Evolutionary conservation across 2,797 vertebrate genomes (phyloP), one percentile per base, ranked within the genome.

Genomic region (Falco concolor): DNA sequence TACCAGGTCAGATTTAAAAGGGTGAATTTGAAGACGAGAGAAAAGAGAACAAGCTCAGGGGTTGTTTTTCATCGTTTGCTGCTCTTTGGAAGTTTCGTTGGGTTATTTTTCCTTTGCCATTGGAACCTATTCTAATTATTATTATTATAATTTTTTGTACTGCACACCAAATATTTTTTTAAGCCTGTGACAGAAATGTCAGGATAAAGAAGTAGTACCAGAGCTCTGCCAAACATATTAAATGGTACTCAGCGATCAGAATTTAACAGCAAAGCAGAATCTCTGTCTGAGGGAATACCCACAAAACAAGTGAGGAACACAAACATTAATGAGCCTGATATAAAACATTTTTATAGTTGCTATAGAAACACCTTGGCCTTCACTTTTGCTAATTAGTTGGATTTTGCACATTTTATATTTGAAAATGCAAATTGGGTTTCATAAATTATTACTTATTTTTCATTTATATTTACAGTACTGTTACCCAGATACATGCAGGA

Each of bases 351-450:
- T 98, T 98, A 98, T 98, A 95, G 98, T 98, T 99, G 98, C 98
- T 98, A 98, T 98, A 98, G 98, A 98, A 98, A 98, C 98, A 97
- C 97, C 95, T 98, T 98, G 97, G 98, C 96, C 96, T 97, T 98
- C 98, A 98, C 94, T 97, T 96, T 96, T 94, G 96, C 97, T 98
- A 98, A 98, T 98, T 98, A 98, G 98, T 97, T 97, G 98, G 97
- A 96, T 98, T 98, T 98, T 98, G 98, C 98, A 98, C 97, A 96
- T 98, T 98, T 98, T 98, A 97, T 97, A 98, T 97, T 98, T 98
- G 98, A 98, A 99, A 99, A 99, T 99, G 99, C 98, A 99, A 99
- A 99, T 98, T 94, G 95, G 98, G 97, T 98, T 98, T 98, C 98
- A 98, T 99, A 99, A 99, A 99, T 99, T 98, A 98, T 98, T 98